These are phyloP conservation scores for Pterocles burchelli DNA, from an alignment of 2,113 vertebrate species.

Conservation along the genomic window DNA sequence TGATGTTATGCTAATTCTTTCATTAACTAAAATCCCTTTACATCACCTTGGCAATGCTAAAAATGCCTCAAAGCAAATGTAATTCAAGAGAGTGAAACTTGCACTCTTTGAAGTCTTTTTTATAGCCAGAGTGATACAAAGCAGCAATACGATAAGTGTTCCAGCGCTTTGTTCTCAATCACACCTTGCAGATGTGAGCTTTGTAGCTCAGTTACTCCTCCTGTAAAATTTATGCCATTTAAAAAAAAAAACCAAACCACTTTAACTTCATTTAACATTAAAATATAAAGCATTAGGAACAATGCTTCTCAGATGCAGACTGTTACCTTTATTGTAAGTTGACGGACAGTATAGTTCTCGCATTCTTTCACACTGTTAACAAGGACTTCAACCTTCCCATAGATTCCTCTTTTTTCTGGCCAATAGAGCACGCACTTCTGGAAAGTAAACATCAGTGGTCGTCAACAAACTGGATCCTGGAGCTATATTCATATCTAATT, in stretches of 20 bases:
- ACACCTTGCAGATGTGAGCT: not conserved
- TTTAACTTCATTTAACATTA: not conserved
- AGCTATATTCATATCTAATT: not conserved
- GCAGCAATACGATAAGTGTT: not conserved
- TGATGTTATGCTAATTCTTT: not conserved
- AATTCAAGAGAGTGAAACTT: not conserved
- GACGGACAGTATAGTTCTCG: constrained; percentile 88
- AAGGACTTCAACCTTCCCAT: constrained; percentile 92
- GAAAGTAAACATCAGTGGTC: not conserved
- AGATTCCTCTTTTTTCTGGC: constrained; percentile 95
- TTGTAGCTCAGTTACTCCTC: not conserved
- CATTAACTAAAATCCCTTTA: not conserved
- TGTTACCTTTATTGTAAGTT: constrained; percentile 90
- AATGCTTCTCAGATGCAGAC: not conserved
- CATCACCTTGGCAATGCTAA: not conserved
- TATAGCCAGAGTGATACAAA: not conserved
- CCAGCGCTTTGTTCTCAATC: not conserved
- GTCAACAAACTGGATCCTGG: not conserved
- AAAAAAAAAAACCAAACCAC: not conserved
- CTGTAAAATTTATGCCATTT: not conserved
- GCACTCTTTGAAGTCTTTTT: not conserved
- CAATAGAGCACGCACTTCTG: constrained; percentile 98
- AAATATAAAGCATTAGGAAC: not conserved
- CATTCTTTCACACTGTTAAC: constrained; percentile 84
- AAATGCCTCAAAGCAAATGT: not conserved